A percentile compares a stretch with the other conserved stretches of the same genome.
Evolutionary conservation across 2,888 invertebrate species (phyloP).

Genomic region (Oeneis ivallda): DNA sequence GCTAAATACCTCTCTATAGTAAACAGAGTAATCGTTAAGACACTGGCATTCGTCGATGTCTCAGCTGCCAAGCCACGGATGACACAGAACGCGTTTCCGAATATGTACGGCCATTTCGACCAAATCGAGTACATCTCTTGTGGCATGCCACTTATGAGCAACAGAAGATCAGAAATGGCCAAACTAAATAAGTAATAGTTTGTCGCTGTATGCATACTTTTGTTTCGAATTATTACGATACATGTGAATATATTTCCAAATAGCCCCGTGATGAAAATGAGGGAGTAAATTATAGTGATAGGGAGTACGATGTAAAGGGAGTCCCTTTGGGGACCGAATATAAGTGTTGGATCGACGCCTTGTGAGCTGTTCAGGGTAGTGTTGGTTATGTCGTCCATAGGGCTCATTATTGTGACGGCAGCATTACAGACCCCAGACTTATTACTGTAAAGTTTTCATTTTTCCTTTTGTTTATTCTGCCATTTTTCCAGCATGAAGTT

Average conservation of each 20-base stretch:
- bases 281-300: constrained; percentile 87
- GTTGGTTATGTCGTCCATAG: constrained; percentile 5
- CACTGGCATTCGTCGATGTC: constrained; percentile 89
- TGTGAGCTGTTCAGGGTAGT: constrained; percentile 38
- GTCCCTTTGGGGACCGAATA: constrained; percentile 77
- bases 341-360: constrained; percentile 55
- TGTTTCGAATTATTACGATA: constrained; percentile 90
- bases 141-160: constrained; percentile 90
- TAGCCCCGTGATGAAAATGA: constrained; percentile 90
- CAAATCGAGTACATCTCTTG: constrained; percentile 91
- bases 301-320: constrained; percentile 85
- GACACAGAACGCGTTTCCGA: constrained; percentile 90
- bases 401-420: constrained; percentile 19
- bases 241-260: constrained; percentile 93
- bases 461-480: not conserved
- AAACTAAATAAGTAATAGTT: constrained; percentile 92
- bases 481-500: not conserved
- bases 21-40: constrained; percentile 90
- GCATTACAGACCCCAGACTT: not conserved
- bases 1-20: constrained; percentile 88
- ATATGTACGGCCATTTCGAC: constrained; percentile 88
- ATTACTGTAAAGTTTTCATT: not conserved
- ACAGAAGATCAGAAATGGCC: constrained; percentile 90
- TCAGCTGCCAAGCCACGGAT: constrained; percentile 90
- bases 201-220: constrained; percentile 91